Evolutionary conservation across 2,797 vertebrate genomes (phyloP).

Genomic region (Epinephelus malabaricus): DNA sequence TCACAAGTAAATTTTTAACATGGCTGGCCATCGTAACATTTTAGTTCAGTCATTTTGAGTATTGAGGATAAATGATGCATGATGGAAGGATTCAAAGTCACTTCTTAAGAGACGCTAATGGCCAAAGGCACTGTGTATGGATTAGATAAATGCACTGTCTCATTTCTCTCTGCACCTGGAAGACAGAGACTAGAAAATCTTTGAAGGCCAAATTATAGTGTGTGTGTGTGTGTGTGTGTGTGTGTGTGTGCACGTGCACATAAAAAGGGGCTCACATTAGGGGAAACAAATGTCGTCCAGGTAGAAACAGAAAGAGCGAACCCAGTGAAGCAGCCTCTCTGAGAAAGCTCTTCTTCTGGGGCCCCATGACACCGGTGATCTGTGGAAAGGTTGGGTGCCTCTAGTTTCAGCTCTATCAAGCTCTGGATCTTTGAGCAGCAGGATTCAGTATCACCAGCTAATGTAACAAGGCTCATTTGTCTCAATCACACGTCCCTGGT

Average conservation of each 20-base stretch:
- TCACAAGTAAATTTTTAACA: conserved; percentile 64
- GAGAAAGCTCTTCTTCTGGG: conserved; percentile 63
- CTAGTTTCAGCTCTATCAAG: conserved; percentile 87
- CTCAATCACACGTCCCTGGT: conserved; percentile 87
- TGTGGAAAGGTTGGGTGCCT: conserved; percentile 86
- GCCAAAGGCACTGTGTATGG: conserved; percentile 58
- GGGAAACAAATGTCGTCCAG: conserved; percentile 27
- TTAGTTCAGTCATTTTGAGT: conserved; percentile 56
- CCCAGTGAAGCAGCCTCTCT: conserved; percentile 47
- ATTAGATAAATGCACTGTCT: conserved; percentile 65
- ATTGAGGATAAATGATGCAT: conserved; percentile 56
- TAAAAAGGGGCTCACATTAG: conserved; percentile 20
- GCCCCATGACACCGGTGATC: conserved; percentile 80
- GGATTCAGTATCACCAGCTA: conserved; percentile 86
- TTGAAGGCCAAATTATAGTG: conserved; percentile 40
- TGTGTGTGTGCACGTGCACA: conserved; percentile 10
- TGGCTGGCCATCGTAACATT: conserved; percentile 38
- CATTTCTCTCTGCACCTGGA: conserved; percentile 47
- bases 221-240: conserved; percentile 15
- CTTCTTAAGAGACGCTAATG: conserved; percentile 59
- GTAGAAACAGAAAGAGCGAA: conserved; percentile 36
- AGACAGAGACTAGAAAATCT: conserved; percentile 35
- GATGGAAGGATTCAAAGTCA: conserved; percentile 55
- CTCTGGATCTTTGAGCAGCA: conserved; percentile 84
- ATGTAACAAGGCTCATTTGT: conserved; percentile 89